These are phyloP conservation scores for Auanema sp. DNA, from an alignment of 2,888 invertebrate species.

Conservation along the genomic window DNA sequence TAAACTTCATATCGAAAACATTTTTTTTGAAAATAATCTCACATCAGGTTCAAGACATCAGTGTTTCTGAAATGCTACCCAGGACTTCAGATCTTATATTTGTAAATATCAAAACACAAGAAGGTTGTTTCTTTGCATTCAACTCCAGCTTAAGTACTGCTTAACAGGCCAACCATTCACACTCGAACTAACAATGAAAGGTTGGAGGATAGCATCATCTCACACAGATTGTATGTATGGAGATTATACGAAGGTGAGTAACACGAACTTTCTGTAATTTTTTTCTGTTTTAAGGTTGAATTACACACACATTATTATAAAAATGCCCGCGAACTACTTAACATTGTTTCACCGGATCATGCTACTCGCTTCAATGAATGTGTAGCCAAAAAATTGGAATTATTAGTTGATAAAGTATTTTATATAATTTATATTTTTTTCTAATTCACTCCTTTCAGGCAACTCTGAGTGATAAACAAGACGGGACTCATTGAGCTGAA, in stretches of 20 bases:
- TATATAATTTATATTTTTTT: too few relatives aligned
- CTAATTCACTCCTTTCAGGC: too few relatives aligned
- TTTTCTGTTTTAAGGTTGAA: neutral
- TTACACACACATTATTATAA: slow-evolving; percentile 2
- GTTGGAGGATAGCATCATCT: slow-evolving; percentile 2
- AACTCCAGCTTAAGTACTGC: neutral
- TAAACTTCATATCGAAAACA: slow-evolving; percentile 15
- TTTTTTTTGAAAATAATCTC: slow-evolving; percentile 2
- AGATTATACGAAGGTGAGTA: neutral
- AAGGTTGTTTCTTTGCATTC: slow-evolving; percentile 66
- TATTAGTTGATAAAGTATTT: neutral
- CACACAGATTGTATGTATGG: slow-evolving; percentile 3
- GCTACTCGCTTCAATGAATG: slow-evolving; percentile 2
- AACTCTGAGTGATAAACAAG: too few relatives aligned
- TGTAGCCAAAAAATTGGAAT: slow-evolving; percentile 2
- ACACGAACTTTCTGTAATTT: neutral
- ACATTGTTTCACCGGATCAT: slow-evolving; percentile 2
- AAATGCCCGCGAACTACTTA: slow-evolving; percentile 3
- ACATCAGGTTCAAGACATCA: slow-evolving; percentile 69
- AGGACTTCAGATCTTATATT: slow-evolving; percentile 73
- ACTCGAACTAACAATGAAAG: slow-evolving; percentile 2
- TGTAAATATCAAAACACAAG: slow-evolving; percentile 79
- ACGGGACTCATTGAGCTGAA: too few relatives aligned
- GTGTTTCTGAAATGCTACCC: slow-evolving; percentile 71
- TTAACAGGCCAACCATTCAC: neutral